These are phyloP conservation scores for Acipenser ruthenus DNA, from an alignment of 2,797 vertebrate genomes.

Conservation along the genomic window DNA sequence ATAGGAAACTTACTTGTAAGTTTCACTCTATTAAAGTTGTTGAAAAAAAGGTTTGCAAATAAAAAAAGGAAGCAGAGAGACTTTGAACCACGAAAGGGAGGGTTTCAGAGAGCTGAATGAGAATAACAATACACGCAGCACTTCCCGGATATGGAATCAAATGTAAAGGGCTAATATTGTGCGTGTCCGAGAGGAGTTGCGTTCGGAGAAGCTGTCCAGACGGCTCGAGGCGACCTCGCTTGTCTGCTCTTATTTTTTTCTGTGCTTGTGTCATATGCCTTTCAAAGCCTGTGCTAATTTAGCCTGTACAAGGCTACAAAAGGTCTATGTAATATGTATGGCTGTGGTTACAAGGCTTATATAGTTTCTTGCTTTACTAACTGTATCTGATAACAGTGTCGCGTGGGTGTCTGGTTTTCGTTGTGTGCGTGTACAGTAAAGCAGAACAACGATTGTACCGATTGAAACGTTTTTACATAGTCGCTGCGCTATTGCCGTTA, in stretches of 20 bases:
- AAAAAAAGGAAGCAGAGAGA: constrained; percentile 15
- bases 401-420: too few species aligned
- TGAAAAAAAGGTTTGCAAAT: constrained; percentile 41
- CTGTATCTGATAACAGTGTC: too few species aligned
- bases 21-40: neutral
- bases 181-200: constrained; percentile 28
- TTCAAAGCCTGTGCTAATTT: too few species aligned
- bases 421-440: too few species aligned
- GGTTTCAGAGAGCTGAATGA: constrained; percentile 35
- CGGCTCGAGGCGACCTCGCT: constrained; percentile 30
- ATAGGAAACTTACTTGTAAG: neutral
- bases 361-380: too few species aligned
- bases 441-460: constrained; percentile 33
- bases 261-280: too few species aligned
- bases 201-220: constrained; percentile 11
- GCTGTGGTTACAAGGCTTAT: too few species aligned
- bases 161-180: constrained; percentile 58
- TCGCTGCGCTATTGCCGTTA: too few species aligned
- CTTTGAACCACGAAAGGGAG: constrained; percentile 12
- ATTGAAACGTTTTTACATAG: constrained; percentile 20
- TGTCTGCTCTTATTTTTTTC: neutral
- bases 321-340: too few species aligned
- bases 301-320: too few species aligned
- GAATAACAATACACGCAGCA: constrained; percentile 40
- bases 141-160: constrained; percentile 89